Conservation (phyloP, 1,140 invertebrate genomes). For the Diorhabda elongata region DNA sequence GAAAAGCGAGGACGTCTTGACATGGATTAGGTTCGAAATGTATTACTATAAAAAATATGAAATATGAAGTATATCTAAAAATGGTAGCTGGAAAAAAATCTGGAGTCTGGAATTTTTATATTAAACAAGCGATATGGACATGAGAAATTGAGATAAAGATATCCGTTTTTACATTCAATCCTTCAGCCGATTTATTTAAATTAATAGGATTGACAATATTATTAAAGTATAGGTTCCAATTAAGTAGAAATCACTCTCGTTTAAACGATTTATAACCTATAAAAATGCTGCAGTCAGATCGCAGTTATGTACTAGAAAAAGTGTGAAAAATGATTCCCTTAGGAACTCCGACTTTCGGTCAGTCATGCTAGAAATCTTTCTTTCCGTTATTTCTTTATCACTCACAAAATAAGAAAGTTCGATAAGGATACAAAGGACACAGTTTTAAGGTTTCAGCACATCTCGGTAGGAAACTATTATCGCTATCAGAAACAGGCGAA, state of each 20-base stretch:
- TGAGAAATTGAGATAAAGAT: no score
- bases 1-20: neutral
- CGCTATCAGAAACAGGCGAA: constrained; percentile 13
- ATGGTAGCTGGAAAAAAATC: no score
- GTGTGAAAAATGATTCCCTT: neutral
- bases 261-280: no score
- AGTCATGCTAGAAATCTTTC: constrained; percentile 1
- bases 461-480: neutral
- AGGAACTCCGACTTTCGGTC: constrained; percentile 5
- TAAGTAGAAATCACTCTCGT: no score
- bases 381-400: neutral
- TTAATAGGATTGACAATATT: no score
- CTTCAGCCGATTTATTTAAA: no score
- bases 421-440: constrained; percentile 6
- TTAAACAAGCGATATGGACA: no score
- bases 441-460: neutral
- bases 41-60: neutral
- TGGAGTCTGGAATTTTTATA: no score
- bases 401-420: neutral
- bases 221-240: no score
- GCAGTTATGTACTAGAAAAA: neutral
- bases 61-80: no score
- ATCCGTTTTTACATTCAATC: no score
- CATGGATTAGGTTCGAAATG: neutral
- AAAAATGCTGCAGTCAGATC: no score